Percentiles rank a stretch among this genome's conserved stretches.
phyloP scores from a whole-genome alignment of 2,113 vertebrate genomes.

The Oenanthe oenanthe region DNA sequence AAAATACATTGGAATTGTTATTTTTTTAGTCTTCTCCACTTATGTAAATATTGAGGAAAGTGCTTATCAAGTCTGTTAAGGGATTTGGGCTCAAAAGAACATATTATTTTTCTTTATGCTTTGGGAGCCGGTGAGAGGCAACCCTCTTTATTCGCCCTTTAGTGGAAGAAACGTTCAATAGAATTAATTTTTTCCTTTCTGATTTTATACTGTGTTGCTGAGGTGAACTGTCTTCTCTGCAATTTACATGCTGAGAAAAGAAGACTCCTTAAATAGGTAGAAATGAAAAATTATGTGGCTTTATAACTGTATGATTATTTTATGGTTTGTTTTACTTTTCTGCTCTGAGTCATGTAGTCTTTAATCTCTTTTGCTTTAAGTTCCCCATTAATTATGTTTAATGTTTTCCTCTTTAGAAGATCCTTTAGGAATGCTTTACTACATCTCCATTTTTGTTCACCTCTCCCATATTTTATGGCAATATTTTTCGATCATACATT shows the following conservation, averaged over 20 bases:
- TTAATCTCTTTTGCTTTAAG: slow-evolving; percentile 4
- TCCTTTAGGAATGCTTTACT: neutral
- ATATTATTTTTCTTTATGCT: neutral
- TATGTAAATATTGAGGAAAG: neutral
- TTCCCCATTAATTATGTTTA: neutral
- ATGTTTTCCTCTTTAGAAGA: neutral
- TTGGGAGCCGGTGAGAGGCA: neutral
- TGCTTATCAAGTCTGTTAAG: neutral
- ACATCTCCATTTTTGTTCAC: neutral
- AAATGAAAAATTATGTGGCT: neutral
- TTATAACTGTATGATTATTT: neutral
- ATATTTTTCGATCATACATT: neutral
- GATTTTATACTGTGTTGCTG: neutral
- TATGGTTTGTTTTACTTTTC: slow-evolving; percentile 27
- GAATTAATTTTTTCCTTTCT: neutral
- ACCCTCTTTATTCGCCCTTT: neutral
- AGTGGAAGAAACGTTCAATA: neutral
- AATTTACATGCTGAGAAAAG: neutral
- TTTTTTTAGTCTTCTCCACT: neutral
- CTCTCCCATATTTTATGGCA: neutral
- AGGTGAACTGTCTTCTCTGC: neutral
- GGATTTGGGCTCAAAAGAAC: neutral
- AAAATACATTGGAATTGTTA: neutral
- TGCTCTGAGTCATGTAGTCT: neutral
- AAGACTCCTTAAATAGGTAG: neutral